Conservation (phyloP, 2,888 invertebrate species). For the Eutolmus rufibarbis region DNA sequence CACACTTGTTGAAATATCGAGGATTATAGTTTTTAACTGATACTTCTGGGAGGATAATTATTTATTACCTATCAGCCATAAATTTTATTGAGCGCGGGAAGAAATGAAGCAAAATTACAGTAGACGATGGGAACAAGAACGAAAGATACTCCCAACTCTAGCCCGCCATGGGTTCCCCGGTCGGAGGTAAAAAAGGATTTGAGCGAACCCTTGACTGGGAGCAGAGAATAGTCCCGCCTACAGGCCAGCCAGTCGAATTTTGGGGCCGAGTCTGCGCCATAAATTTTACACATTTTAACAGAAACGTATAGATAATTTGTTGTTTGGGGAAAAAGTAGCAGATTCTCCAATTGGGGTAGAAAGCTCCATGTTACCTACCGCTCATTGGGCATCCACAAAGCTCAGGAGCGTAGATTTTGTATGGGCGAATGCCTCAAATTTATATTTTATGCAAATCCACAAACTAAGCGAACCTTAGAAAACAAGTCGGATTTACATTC, state of each 20-base stretch:
- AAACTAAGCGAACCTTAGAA: not conserved
- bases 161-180: not conserved
- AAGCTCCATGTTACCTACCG: not conserved
- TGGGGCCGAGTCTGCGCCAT: not conserved
- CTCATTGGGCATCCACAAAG: not conserved
- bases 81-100: not conserved
- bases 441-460: slow-evolving; percentile 17
- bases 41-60: not conserved
- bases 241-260: not conserved
- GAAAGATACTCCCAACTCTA: not conserved
- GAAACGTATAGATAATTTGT: slow-evolving; percentile 7
- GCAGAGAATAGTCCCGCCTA: slow-evolving; percentile 14
- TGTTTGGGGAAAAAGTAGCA: slow-evolving; percentile 12
- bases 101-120: not conserved
- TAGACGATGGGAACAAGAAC: not conserved
- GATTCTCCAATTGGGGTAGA: slow-evolving; percentile 18
- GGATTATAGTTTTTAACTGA: not conserved
- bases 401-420: not conserved
- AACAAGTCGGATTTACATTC: not conserved
- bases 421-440: not conserved
- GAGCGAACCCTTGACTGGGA: not conserved
- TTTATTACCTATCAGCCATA: not conserved
- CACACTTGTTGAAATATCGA: not conserved
- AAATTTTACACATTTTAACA: not conserved
- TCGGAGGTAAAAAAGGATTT: not conserved